phyloP scores from a whole-genome alignment of 2,797 vertebrate genomes.

The Sebastes nivosus region DNA sequence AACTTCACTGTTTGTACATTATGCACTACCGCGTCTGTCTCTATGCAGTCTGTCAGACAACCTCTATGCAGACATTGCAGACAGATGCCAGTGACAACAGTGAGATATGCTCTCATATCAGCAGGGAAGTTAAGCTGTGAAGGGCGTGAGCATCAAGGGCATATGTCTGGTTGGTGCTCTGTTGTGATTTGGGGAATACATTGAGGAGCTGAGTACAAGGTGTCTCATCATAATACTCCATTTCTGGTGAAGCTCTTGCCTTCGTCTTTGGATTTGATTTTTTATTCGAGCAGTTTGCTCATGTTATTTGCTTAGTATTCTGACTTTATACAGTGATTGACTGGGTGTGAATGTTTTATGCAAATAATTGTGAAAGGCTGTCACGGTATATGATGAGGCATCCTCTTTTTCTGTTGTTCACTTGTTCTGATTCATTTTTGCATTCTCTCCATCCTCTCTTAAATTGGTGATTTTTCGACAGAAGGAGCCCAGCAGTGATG shows the following conservation, averaged over 20 bases:
- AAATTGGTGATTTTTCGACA: constrained; percentile 64
- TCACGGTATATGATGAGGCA: neutral
- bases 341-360: neutral
- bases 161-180: constrained; percentile 34
- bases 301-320: neutral
- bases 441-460: neutral
- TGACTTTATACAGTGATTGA: neutral
- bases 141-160: constrained; percentile 62
- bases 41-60: neutral
- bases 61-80: constrained; percentile 38
- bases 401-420: neutral
- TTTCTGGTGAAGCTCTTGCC: neutral
- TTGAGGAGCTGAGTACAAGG: constrained; percentile 19
- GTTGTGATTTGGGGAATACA: constrained; percentile 28
- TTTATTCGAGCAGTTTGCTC: neutral
- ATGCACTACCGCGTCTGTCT: constrained; percentile 24
- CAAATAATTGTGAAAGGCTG: neutral
- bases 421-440: neutral
- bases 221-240: neutral
- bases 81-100: constrained; percentile 66
- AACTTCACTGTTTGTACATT: constrained; percentile 10
- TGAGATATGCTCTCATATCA: constrained; percentile 57
- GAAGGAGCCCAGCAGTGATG: constrained; percentile 93
- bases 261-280: neutral
- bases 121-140: constrained; percentile 51